Percentiles rank a stretch among this genome's conserved stretches.
phyloP scores from a whole-genome alignment of 1,140 invertebrate species.

The Cheumatopsyche charites region DNA sequence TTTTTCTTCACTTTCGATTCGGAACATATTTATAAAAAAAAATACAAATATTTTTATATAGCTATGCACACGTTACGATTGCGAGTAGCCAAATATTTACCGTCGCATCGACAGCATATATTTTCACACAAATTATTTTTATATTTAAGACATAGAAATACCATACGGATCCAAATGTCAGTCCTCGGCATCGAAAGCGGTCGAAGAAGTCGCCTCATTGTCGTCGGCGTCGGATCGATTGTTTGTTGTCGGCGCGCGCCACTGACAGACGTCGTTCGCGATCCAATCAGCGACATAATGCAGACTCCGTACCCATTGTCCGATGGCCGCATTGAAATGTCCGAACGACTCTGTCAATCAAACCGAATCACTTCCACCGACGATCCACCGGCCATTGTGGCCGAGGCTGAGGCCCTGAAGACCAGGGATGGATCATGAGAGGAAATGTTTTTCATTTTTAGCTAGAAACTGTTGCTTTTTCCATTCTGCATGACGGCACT shows the following conservation, averaged over 20 bases:
- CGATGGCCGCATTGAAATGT: slow-evolving; percentile 16
- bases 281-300: slow-evolving; percentile 34
- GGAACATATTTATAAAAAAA: too few relatives aligned
- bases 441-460: too few relatives aligned
- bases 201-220: neutral
- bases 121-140: too few relatives aligned
- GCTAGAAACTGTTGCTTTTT: too few relatives aligned
- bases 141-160: neutral
- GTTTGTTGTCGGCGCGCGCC: slow-evolving; percentile 13
- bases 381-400: neutral
- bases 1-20: too few relatives aligned
- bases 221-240: slow-evolving; percentile 8
- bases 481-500: too few relatives aligned
- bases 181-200: too few relatives aligned
- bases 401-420: neutral
- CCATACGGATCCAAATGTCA: neutral
- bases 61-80: too few relatives aligned
- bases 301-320: slow-evolving; percentile 26
- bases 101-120: too few relatives aligned
- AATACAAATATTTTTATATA: too few relatives aligned
- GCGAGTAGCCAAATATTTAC: too few relatives aligned
- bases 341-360: slow-evolving; percentile 30
- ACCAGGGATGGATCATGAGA: too few relatives aligned
- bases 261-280: slow-evolving; percentile 14
- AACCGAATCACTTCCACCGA: neutral